These are phyloP conservation scores for Petrosia ficiformis DNA, from an alignment of 37 sponge, comb jelly and placozoan genomes.

Conservation along the genomic window DNA sequence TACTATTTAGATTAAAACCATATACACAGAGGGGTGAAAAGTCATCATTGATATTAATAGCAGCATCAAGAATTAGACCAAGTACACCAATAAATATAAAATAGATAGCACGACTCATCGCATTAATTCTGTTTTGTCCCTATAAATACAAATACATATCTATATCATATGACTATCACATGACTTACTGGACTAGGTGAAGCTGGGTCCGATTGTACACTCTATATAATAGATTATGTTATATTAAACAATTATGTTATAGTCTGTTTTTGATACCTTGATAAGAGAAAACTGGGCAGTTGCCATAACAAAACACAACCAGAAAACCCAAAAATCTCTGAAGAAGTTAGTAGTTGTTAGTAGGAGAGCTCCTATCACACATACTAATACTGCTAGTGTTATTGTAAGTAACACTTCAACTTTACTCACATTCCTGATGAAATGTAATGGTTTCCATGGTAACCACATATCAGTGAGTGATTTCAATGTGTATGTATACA, in stretches of 20 bases:
- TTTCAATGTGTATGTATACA: no score
- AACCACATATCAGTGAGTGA: background rate
- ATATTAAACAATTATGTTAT: background rate
- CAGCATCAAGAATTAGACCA: slow-evolving; percentile 42
- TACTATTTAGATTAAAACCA: slow-evolving; percentile 50
- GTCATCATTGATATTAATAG: slow-evolving; percentile 2
- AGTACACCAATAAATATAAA: slow-evolving; percentile 53
- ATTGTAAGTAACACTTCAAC: slow-evolving; percentile 33
- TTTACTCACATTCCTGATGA: slow-evolving; percentile 49
- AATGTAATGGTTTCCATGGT: no score
- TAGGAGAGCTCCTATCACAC: slow-evolving; percentile 52
- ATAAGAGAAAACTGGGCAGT: slow-evolving; percentile 81
- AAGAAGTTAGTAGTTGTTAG: slow-evolving; percentile 61
- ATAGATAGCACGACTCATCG: slow-evolving; percentile 70
- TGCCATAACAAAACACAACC: slow-evolving; percentile 73
- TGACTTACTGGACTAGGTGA: slow-evolving; percentile 74
- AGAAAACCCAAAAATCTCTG: slow-evolving; percentile 53
- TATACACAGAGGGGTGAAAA: slow-evolving; percentile 57
- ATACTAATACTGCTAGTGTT: slow-evolving; percentile 43
- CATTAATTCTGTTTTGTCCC: slow-evolving; percentile 72
- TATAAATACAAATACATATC: slow-evolving; percentile 6
- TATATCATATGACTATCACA: background rate
- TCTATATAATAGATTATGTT: slow-evolving; percentile 37
- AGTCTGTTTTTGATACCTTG: slow-evolving; percentile 63
- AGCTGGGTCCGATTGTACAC: slow-evolving; percentile 78